phyloP scores from a whole-genome alignment of 2,797 vertebrate species.

The Hemitrygon akajei region DNA sequence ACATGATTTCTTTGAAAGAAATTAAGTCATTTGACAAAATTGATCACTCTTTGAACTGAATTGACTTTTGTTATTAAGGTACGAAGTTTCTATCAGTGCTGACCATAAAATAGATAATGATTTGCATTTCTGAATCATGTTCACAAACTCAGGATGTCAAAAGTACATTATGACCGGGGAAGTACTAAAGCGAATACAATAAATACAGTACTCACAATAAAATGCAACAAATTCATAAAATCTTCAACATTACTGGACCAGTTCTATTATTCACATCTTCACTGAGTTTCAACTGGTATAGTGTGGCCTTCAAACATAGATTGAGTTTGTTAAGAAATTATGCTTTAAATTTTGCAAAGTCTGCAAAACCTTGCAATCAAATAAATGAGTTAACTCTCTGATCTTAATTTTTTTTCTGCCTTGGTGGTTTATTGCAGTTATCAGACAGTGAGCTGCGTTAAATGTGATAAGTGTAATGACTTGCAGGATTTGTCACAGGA shows the following conservation, averaged over 20 bases:
- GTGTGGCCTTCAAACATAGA: background rate
- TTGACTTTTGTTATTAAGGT: background rate
- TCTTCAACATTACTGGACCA: background rate
- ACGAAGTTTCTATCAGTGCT: background rate
- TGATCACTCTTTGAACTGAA: background rate
- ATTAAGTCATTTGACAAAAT: background rate
- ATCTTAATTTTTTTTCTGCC: background rate
- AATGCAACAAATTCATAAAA: background rate
- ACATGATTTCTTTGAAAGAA: background rate
- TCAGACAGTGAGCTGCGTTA: background rate
- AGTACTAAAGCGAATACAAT: background rate
- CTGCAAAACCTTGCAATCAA: background rate
- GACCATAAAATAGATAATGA: background rate
- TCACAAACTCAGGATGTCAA: background rate
- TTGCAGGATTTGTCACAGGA: background rate
- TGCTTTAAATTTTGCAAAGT: constrained; percentile 5
- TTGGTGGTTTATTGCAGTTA: no score
- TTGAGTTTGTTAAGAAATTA: background rate
- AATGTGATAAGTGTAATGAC: background rate
- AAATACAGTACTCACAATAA: background rate
- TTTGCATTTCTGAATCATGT: background rate
- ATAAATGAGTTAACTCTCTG: background rate
- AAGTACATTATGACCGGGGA: background rate
- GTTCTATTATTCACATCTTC: background rate
- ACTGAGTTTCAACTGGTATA: background rate